A percentile compares a stretch with the other conserved stretches of the same genome.
phyloP scores from a whole-genome alignment of 1,140 invertebrate species.

The Choristoneura fumiferana region DNA sequence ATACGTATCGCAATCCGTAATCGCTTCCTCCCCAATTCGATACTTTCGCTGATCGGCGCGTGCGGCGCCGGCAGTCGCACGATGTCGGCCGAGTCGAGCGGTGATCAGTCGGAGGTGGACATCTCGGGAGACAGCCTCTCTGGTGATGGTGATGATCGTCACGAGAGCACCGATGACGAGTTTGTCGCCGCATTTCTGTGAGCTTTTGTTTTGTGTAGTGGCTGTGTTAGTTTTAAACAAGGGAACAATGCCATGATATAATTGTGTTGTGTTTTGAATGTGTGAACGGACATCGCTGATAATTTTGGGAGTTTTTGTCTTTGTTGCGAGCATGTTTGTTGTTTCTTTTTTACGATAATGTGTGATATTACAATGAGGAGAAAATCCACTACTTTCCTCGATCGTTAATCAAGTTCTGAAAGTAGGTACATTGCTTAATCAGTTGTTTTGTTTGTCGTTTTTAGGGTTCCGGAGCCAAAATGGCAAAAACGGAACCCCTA shows the following conservation, averaged over 20 bases:
- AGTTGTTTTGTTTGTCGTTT: too few species aligned
- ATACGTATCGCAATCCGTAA: constrained; percentile 24
- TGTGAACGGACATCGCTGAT: background rate
- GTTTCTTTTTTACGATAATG: too few species aligned
- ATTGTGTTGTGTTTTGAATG: background rate
- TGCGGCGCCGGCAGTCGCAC: constrained; percentile 19
- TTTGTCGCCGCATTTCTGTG: constrained; percentile 28
- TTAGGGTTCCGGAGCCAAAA: too few species aligned
- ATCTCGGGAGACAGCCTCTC: constrained; percentile 56
- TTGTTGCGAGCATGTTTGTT: too few species aligned
- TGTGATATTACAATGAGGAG: too few species aligned
- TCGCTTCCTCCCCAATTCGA: constrained; percentile 17
- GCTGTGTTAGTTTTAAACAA: background rate
- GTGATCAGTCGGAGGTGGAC: constrained; percentile 22
- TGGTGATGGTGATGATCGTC: constrained; percentile 18
- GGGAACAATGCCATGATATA: background rate
- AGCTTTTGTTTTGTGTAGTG: constrained; percentile 22
- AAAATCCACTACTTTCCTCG: too few species aligned
- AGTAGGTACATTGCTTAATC: too few species aligned
- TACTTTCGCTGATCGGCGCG: constrained; percentile 27
- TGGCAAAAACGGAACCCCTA: too few species aligned
- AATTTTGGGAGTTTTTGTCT: too few species aligned
- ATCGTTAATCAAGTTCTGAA: too few species aligned
- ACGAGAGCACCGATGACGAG: constrained; percentile 28
- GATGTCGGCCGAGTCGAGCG: constrained; percentile 31